Evolutionary conservation across 2,113 vertebrate species (phyloP), one percentile per base, ranked within the genome.

Genomic region (Hippocampus comes): DNA sequence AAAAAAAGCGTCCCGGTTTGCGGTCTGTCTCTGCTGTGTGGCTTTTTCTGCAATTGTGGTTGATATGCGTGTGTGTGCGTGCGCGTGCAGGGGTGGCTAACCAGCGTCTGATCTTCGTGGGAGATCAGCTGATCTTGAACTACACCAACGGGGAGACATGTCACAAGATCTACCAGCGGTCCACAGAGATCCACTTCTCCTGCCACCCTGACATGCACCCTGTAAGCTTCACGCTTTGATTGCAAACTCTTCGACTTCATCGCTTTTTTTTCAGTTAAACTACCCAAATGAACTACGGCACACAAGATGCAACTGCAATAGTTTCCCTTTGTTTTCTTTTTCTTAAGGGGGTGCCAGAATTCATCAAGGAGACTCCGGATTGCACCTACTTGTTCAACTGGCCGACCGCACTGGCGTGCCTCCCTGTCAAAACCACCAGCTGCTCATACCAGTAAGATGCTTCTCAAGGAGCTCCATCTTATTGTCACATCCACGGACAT

Each of bases 321-420:
- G 2, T 15, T 5, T 12, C 11, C 38, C 5, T 9, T 43, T 65
- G 18, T 7, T 60, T 60, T 30, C 6, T 30, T 15, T 55, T 46
- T 51, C 0, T 48, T 10, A 14, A 94, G 93, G 93, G 92, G 67
- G 82, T 80, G 76, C 95, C 96, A 21, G 84, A 93, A 23, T 99
- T 96, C 68, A 89, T 99, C 70, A 94, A 84, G 67, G 97, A 99
- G 91, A 99, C 95, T 0, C 81, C 93, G 0, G 96, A 97, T 12
- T 98, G 97, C 63, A 95, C 94, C 41, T 99, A 99, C 82, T 48
- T 96, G 90, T 98, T 99, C 73, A 94, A 91, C 78, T 98, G 96
- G 96, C 93, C 93, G 30, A 98, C 96, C 0, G 89, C 91, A 11
- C 86, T 95, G 56, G 97, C 96, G 79, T 99, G 97, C 57, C 81